phyloP scores from a whole-genome alignment of 2,888 invertebrate species.

The Torymus aiolomorphi region DNA sequence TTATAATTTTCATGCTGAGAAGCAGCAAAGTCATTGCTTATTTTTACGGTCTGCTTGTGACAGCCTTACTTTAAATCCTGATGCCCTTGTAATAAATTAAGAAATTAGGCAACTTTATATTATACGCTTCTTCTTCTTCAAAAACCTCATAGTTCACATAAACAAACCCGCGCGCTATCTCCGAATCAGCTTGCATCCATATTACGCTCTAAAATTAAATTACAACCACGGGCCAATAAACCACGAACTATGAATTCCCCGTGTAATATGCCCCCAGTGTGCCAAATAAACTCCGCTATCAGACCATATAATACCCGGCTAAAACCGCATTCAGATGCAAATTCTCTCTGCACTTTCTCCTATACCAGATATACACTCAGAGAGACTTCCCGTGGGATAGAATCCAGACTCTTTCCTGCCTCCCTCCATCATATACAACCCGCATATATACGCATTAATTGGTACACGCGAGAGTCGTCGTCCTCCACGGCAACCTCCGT shows the following conservation, averaged over 20 bases:
- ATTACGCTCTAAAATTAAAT: background rate
- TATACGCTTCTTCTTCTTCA: too few relatives aligned
- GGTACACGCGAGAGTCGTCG: background rate
- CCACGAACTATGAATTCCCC: too few relatives aligned
- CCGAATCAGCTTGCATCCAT: background rate
- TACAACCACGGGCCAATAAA: too few relatives aligned
- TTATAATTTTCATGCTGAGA: too few relatives aligned
- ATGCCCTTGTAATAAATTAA: too few relatives aligned
- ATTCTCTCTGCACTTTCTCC: constrained; percentile 25
- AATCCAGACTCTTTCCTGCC: background rate
- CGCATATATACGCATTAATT: constrained; percentile 47
- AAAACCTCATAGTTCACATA: too few relatives aligned
- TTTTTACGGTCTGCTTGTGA: too few relatives aligned
- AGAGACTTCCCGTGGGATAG: background rate
- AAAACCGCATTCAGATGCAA: constrained; percentile 31
- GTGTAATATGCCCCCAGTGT: constrained; percentile 7
- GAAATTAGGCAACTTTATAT: too few relatives aligned
- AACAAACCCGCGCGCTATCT: background rate
- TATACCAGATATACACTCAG: background rate
- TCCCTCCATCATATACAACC: constrained; percentile 41
- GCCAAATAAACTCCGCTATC: background rate
- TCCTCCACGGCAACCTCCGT: background rate
- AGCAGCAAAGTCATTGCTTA: too few relatives aligned
- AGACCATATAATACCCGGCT: background rate
- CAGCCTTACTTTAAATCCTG: too few relatives aligned